Percentiles rank a stretch among this genome's conserved stretches.
Conservation (phyloP, 2,888 invertebrate species). For the Pachymerium ferrugineum region DNA sequence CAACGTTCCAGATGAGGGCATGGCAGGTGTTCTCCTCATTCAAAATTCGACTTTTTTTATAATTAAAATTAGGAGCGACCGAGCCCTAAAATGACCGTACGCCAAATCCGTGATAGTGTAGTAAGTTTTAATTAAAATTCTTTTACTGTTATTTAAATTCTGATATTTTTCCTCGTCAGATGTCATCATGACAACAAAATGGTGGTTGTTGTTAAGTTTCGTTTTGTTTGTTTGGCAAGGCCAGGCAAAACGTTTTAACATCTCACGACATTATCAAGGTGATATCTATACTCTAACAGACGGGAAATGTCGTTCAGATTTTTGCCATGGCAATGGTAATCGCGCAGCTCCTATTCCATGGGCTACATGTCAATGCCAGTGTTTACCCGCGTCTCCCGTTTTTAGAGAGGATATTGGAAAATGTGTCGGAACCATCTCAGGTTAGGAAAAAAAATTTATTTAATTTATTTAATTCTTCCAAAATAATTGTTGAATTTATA, state of each 20-base stretch:
- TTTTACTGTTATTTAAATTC: background rate
- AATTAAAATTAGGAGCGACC: background rate
- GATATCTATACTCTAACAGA: constrained; percentile 58
- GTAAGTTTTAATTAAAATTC: background rate
- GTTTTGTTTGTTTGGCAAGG: background rate
- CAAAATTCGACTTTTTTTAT: background rate
- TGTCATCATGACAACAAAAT: background rate
- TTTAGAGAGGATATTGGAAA: constrained; percentile 78
- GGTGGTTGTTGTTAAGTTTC: background rate
- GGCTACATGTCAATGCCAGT: constrained; percentile 66
- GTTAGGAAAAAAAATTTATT: constrained; percentile 52
- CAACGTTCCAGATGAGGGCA: constrained; percentile 1
- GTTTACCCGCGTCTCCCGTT: constrained; percentile 66
- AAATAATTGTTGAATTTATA: constrained; percentile 48
- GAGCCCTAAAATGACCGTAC: background rate
- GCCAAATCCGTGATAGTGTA: background rate
- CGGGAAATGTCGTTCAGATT: constrained; percentile 28
- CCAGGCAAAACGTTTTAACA: constrained; percentile 43
- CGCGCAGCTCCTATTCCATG: constrained; percentile 45
- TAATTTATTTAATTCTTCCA: no score
- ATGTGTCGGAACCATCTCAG: constrained; percentile 79
- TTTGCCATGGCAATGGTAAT: constrained; percentile 46
- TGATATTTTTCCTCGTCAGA: background rate
- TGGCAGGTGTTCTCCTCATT: background rate
- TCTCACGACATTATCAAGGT: constrained; percentile 58